Conservation (phyloP, 2,888 invertebrate genomes). For the Prenolepis imparis region DNA sequence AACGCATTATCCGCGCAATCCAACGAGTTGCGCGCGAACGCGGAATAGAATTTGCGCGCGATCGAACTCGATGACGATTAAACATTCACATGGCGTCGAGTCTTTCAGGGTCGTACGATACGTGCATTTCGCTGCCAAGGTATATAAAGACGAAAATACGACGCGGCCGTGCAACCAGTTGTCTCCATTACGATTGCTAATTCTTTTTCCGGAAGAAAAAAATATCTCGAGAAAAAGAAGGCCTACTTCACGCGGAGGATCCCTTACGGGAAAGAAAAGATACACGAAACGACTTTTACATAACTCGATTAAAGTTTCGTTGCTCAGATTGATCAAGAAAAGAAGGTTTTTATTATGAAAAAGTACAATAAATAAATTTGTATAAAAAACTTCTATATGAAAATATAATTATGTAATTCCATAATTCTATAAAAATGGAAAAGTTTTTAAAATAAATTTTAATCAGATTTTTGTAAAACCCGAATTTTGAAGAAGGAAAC, state of each 20-base stretch:
- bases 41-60: constrained; percentile 51
- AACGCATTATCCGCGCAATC: constrained; percentile 35
- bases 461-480: not conserved
- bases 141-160: constrained; percentile 49
- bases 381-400: not conserved
- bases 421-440: not conserved
- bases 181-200: constrained; percentile 6
- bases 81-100: constrained; percentile 44
- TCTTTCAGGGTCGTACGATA: constrained; percentile 49
- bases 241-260: too few relatives aligned
- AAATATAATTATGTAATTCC: too few relatives aligned
- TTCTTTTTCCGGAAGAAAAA: constrained; percentile 16
- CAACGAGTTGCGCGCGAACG: constrained; percentile 17
- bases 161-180: not conserved
- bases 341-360: not conserved
- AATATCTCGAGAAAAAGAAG: not conserved
- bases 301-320: not conserved
- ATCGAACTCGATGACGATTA: constrained; percentile 36
- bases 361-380: not conserved
- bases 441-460: not conserved
- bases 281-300: not conserved
- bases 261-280: not conserved
- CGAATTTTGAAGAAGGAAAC: not conserved
- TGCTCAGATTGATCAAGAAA: not conserved
- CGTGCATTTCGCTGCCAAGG: constrained; percentile 43